Percentiles rank a stretch among this genome's conserved stretches.
Conservation (phyloP, 1,140 invertebrate genomes). For the Amphibalanus amphitrite region DNA sequence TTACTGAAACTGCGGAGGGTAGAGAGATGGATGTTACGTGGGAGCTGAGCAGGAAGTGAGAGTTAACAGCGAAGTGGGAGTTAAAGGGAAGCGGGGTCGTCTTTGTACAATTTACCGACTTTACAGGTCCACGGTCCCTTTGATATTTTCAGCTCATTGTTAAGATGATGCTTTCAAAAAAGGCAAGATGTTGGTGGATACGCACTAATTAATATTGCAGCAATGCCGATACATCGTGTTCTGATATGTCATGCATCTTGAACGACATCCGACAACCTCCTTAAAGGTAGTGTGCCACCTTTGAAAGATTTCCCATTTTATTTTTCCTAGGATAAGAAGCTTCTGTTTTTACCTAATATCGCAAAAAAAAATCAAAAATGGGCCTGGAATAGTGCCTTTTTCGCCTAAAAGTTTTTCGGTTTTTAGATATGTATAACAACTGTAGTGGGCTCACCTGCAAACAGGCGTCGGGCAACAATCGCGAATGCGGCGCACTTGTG, state of each 20-base stretch:
- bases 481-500: no score
- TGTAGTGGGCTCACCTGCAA: no score
- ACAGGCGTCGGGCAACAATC: no score
- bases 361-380: no score
- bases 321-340: no score
- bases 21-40: neutral
- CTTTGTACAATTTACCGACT: neutral
- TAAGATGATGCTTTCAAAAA: neutral
- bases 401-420: no score
- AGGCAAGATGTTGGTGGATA: neutral
- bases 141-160: no score
- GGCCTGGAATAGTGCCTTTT: no score
- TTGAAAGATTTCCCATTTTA: no score
- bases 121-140: neutral
- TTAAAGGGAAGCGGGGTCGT: neutral
- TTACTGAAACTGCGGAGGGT: constrained; percentile 67
- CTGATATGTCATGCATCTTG: neutral
- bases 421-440: no score
- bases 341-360: no score
- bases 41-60: neutral
- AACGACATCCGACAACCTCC: neutral
- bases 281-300: no score
- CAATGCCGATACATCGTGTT: neutral
- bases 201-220: neutral
- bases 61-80: neutral